Evolutionary conservation across 2,888 invertebrate genomes (phyloP).

Genomic region (Calephelis perditalis): DNA sequence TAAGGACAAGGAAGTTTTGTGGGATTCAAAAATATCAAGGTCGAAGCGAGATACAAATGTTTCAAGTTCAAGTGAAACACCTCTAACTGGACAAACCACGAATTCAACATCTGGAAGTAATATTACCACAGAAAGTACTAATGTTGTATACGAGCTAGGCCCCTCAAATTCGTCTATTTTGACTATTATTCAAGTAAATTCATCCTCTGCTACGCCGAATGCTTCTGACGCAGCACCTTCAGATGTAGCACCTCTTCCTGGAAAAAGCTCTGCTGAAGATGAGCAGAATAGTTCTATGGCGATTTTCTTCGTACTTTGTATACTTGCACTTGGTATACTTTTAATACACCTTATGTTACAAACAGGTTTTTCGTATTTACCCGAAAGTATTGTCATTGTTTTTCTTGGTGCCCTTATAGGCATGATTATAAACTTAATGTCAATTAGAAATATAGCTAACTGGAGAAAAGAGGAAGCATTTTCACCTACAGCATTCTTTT

Average conservation of each 20-base stretch:
- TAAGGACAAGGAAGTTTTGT: conserved; percentile 17
- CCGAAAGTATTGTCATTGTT: conserved; percentile 98
- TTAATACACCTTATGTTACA: conserved; percentile 96
- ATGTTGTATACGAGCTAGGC: conserved; percentile 51
- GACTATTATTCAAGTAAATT: conserved; percentile 52
- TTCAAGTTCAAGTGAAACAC: conserved; percentile 50
- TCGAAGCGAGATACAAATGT: conserved; percentile 48
- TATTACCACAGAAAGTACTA: conserved; percentile 50
- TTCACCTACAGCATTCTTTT: conserved; percentile 98
- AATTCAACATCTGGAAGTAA: conserved; percentile 33
- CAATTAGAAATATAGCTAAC: conserved; percentile 92
- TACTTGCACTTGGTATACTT: conserved; percentile 95
- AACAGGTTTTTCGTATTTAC: conserved; percentile 96
- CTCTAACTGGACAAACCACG: conserved; percentile 32
- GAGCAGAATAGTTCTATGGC: conserved; percentile 98
- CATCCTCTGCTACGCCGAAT: conserved; percentile 50
- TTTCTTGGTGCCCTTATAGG: conserved; percentile 96
- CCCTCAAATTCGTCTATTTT: conserved; percentile 52
- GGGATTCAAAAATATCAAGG: conserved; percentile 37
- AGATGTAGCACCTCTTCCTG: conserved; percentile 89
- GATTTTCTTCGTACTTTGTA: conserved; percentile 97
- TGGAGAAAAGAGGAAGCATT: conserved; percentile 99
- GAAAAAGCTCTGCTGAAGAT: conserved; percentile 94
- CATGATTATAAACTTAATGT: conserved; percentile 92
- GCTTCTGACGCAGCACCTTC: conserved; percentile 77